Conservation (phyloP, 2,797 vertebrate species). For the Astyanax mexicanus region DNA sequence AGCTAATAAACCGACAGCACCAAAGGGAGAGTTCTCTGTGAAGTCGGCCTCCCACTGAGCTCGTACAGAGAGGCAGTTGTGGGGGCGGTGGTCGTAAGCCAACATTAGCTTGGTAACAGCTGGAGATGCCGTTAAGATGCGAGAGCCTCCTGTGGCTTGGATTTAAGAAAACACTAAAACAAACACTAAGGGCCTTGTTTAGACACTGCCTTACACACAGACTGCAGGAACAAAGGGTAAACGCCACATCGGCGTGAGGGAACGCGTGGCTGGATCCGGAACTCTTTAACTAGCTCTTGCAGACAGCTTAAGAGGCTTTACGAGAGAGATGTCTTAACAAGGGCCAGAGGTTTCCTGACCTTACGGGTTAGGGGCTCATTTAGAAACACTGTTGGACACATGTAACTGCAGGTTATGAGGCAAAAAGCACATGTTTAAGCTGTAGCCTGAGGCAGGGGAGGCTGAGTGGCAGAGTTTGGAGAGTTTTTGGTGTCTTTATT, state of each 20-base stretch:
- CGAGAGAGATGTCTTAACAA: constrained; percentile 38
- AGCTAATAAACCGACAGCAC: neutral
- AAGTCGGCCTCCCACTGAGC: constrained; percentile 11
- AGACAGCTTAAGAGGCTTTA: constrained; percentile 37
- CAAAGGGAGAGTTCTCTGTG: constrained; percentile 4
- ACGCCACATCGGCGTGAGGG: constrained; percentile 1
- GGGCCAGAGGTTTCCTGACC: constrained; percentile 25
- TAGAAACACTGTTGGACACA: constrained; percentile 41
- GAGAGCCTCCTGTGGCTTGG: constrained; percentile 21
- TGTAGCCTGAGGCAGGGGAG: neutral
- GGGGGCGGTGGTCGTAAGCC: neutral
- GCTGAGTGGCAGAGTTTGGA: neutral
- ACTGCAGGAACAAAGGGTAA: constrained; percentile 14
- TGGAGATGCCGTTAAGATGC: constrained; percentile 6
- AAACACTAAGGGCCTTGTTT: constrained; percentile 3
- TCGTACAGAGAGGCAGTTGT: neutral
- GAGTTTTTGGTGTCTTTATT: constrained; percentile 25
- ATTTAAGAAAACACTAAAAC: constrained; percentile 20
- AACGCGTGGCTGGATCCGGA: constrained; percentile 8
- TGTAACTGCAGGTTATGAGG: constrained; percentile 6
- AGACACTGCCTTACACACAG: neutral
- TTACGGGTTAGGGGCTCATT: constrained; percentile 32
- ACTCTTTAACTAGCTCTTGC: constrained; percentile 30
- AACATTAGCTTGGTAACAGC: neutral
- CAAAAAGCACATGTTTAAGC: constrained; percentile 18